Evolutionary conservation across 2,888 invertebrate species (phyloP), one percentile per base, ranked within the genome.

Genomic region (Drosophila affinis): DNA sequence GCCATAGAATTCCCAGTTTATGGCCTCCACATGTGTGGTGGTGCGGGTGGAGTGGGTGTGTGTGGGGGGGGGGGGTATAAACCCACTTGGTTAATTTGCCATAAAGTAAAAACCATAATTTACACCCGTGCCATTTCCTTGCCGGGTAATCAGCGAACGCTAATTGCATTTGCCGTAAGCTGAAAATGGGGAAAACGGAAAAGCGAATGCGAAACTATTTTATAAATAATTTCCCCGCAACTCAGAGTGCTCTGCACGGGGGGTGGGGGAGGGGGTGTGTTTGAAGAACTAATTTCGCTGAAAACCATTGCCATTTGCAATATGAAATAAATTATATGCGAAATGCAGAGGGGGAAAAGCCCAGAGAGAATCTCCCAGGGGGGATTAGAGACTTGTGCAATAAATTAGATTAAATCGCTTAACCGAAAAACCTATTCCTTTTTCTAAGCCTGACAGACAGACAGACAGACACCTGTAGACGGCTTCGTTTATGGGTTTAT

Each of bases 231-330:
- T 85, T 79, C 69, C 70, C n/a, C 73, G 57, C 78, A 82, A 72
- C 72, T 81, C 74, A 65, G 69, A 79, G 67, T 58, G 72, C 64
- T 45, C 24, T 27, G 59, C 21, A 14, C 14, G 39, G 7, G 14
- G 55, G 32, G 21, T 52, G 44, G 54, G 54, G 32, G 21, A 54
- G 44, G 54, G 54, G 61, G 44, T 56, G 18, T 18, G 18, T 18
- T 18, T 17, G 44, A 18, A 39, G 62, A 84, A 81, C 84, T 87
- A 88, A 85, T 88, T 85, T 85, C 58, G 79, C 75, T 87, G 88
- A 77, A 84, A 88, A 87, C 87, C 78, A 80, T n/a, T n/a, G n/a
- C n/a, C n/a, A 87, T 76, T 72, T 75, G 80, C 86, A 83, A 88
- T 86, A 84, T 72, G 75, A 75, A 78, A 85, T 87, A 85, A 89